Evolutionary conservation across 2,888 invertebrate species (phyloP), one percentile per base, ranked within the genome.

Genomic region (Hipparchia semele): DNA sequence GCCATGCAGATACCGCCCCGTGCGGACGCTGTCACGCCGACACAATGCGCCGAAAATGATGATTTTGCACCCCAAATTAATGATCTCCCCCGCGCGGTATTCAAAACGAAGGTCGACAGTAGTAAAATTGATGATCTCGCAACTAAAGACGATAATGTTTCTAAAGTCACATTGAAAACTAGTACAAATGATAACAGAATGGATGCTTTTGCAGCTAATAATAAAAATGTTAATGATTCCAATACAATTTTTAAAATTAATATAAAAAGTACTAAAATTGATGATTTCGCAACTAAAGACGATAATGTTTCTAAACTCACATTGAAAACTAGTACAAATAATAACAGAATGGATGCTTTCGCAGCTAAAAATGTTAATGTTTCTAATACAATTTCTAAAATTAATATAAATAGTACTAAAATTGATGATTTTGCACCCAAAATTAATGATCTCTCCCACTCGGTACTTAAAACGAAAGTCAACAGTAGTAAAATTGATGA

Each of bases 1-100:
- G 78, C 79, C 73, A 78, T 80, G 84, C 83, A 83, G 81, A 73
- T 49, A 9, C 12, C 54, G 10, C n/a, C 1, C 51, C n/a, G 45
- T 12, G 23, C 23, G 23, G 23, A 23, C 23, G 23, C 23, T 23
- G 23, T 23, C 23, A 23, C 23, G 23, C 23, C 23, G 23, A 23
- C 23, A 23, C 23, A 10, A 5, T 39, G n/a, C 39, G 45, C 45
- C 45, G 2, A 45, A 61, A 61, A 6, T 6, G 12, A 12, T 12
- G 45, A 45, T 45, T 6, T 61, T 2, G 12, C n/a, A 61, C 12
- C 39, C 6, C n/a, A 45, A 39, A 45, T 2, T 8, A 23, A 58
- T 23, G 8, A 23, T 3, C 13, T 58, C 0, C 7, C 23, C 2
- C 3, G 8, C 23, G 2, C 13, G 2, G 13, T 23, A 23, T 8